Evolutionary conservation across 2,888 invertebrate genomes (phyloP), one percentile per base, ranked within the genome.

Genomic region (Cephus runcator): DNA sequence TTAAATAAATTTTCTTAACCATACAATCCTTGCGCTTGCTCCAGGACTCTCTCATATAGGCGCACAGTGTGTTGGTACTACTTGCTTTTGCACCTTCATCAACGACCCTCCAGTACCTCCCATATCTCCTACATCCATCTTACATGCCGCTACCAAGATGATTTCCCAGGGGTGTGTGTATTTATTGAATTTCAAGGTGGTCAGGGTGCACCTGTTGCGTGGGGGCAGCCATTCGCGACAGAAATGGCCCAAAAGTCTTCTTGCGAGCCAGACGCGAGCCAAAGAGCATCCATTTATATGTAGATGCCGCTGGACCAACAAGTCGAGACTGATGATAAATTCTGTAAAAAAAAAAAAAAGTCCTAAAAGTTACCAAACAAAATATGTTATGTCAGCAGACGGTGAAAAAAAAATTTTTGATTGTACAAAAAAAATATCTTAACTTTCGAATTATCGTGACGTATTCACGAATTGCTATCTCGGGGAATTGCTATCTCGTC

Each of bases 321-420:
- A 15, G 56, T 9, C 9, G 23, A 56, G 56, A 56, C 23, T 23
- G 56, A 36, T 4, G 40, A 56, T 56, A 56, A 56, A 56, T 56
- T 56, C 4, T 9, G 56, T 56, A 6, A 56, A 6, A 23, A 23
- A 23, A 23, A 36, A 36, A 33, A 35, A 40, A 15, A 56, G 6
- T 2, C 4, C 6, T 15, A 15, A 6, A 40, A 15, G 40, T 40
- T 40, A 40, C 15, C 15, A 6, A 40, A 40, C 0, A 2, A 40
- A 15, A 0, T 40, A 6, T 0, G 15, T 15, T 40, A 6, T 2
- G 15, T 23, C 6, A 9, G 0, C 0, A 15, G 23, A 40, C 0
- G 0, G 56, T 56, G 1, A 56, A 9, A 56, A 4, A 12, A 4
- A 23, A 56, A 9, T 9, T 9, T 56, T 1, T 9, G 0, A 40